Percentiles rank a stretch among this genome's conserved stretches.
Evolutionary conservation across 2,888 invertebrate genomes (phyloP).

Genomic region (Hyposoter dolosus): DNA sequence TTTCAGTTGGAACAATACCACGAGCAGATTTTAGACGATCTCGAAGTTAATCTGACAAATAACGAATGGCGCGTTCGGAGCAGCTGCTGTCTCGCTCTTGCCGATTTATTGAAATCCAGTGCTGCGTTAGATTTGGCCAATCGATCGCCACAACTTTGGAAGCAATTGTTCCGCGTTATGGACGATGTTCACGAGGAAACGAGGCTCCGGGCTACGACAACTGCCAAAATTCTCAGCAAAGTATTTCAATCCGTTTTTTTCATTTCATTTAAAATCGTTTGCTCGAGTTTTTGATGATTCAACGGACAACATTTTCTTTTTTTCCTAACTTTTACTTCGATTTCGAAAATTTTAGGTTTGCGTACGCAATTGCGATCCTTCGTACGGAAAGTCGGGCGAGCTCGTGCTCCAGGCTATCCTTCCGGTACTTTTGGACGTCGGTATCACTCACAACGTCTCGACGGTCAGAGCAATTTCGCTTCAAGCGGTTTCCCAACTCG

Average conservation of each 20-base stretch:
- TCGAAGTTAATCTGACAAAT: slow-evolving; percentile 92
- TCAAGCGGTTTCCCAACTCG: slow-evolving; percentile 94
- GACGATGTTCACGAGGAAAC: slow-evolving; percentile 98
- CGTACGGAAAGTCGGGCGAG: slow-evolving; percentile 90
- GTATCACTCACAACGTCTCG: slow-evolving; percentile 91
- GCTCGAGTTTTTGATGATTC: not conserved
- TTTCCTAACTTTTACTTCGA: not conserved
- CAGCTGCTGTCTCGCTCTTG: slow-evolving; percentile 95
- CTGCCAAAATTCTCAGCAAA: slow-evolving; percentile 91
- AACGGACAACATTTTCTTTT: not conserved
- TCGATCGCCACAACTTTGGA: slow-evolving; percentile 88
- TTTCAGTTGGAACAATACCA: slow-evolving; percentile 92
- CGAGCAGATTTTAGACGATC: slow-evolving; percentile 92
- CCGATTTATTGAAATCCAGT: slow-evolving; percentile 89
- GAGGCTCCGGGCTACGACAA: slow-evolving; percentile 90
- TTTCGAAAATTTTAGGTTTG: slow-evolving; percentile 87
- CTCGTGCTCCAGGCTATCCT: slow-evolving; percentile 91
- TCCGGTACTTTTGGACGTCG: slow-evolving; percentile 92
- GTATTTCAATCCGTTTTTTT: slow-evolving; percentile 82
- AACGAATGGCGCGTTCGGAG: slow-evolving; percentile 96
- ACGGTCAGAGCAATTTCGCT: slow-evolving; percentile 93
- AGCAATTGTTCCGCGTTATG: slow-evolving; percentile 94
- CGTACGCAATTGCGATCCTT: slow-evolving; percentile 89
- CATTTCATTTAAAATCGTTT: too few relatives aligned
- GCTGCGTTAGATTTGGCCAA: slow-evolving; percentile 83